Percentiles rank a stretch among this genome's conserved stretches.
Evolutionary conservation across 2,113 vertebrate species (phyloP).

Genomic region (Cyphomyrus discorhynchus): DNA sequence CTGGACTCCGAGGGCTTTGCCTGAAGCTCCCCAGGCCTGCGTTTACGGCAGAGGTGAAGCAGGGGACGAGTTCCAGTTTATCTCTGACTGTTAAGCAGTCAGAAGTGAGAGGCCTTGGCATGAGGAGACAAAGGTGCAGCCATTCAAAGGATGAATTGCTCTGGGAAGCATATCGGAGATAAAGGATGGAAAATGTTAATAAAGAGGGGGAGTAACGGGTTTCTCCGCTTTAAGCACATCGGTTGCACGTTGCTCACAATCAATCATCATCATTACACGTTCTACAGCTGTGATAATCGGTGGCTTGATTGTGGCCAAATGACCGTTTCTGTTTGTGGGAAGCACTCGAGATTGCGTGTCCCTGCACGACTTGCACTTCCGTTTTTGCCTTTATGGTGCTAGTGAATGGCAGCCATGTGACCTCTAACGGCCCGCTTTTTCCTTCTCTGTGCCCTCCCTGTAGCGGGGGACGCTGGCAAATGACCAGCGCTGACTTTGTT

Average conservation of each 20-base stretch:
- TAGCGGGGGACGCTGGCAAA: not conserved
- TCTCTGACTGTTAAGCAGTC: not conserved
- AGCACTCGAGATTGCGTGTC: not conserved
- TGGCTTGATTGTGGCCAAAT: not conserved
- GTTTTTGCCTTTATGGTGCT: not conserved
- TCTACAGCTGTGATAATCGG: not conserved
- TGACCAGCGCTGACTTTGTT: not conserved
- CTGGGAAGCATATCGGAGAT: not conserved
- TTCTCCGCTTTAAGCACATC: not conserved
- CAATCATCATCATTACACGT: not conserved
- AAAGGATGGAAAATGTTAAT: not conserved
- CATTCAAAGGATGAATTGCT: not conserved
- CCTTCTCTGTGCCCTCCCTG: not conserved
- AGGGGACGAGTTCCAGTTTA: not conserved
- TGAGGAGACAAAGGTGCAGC: not conserved
- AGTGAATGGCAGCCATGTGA: rapidly evolving
- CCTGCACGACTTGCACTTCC: not conserved
- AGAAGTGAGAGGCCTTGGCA: not conserved
- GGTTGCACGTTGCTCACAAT: not conserved
- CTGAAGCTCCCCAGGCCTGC: not conserved
- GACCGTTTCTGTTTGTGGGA: not conserved
- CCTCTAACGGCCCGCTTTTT: not conserved
- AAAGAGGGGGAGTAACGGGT: too few relatives aligned
- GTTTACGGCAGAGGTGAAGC: not conserved
- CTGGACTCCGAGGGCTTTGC: not conserved